Base-by-base conservation (phyloP, 2,797 vertebrate genomes). In the Hephaestus fuliginosus region DNA sequence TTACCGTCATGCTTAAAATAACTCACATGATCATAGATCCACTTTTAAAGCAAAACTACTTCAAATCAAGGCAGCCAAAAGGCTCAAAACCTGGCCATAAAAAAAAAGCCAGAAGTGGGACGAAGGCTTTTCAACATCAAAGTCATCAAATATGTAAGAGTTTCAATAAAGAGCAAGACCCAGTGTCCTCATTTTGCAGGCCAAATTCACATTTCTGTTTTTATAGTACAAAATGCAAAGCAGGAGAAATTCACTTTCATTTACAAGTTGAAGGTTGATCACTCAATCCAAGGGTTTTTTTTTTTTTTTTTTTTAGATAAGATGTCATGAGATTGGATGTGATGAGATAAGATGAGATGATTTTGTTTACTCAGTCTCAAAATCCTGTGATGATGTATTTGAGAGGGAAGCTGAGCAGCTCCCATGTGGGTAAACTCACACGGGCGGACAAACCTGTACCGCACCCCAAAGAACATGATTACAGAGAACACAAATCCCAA, bases 81-180 rank as follows among this genome's bases (percentile, higher is more conserved):
- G 56, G 28, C 49, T 85, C 56, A 72, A 79, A 85, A 66, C 39
- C 9, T 49, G 30, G 65, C 85, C 67, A 39, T 28, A 58, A 77
- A 81, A 39, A 30, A 39, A 41, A 67, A 61, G 57, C 18, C 67
- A 78, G 55, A 83, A 83, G 48, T 74, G 51, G 70, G 84, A 74
- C 36, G 2, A 58, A 71, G 71, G 25, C 61, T 80, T 87, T 84
- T 77, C 39, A 73, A 76, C 75, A 76, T 84, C 74, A 61, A 76
- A 76, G 62, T 86, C 70, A 86, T 92, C 57, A 90, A 89, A 87
- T 84, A 87, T 90, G 83, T 66, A 86, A 55, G 46, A 81, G 58
- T 66, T 82, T 69, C 74, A 58, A 75, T 36, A 25, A 83, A 78
- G 52, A 70, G 66, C 48, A 66, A 86, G 68, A 75, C 46, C 56